Conservation (phyloP, 2,888 invertebrate species). For the Aproaerema taeniolella region DNA sequence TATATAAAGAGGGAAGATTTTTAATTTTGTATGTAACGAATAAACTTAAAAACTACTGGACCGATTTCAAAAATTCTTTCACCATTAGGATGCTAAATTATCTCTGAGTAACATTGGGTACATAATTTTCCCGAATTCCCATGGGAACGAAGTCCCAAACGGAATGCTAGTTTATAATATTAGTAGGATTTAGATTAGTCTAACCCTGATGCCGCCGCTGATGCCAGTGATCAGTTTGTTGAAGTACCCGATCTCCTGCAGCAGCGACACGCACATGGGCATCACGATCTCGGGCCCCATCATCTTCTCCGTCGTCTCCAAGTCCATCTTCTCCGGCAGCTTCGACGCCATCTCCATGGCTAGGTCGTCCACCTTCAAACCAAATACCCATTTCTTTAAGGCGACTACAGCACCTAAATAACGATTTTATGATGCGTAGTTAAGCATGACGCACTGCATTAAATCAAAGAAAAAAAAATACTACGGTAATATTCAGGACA, state of each 20-base stretch:
- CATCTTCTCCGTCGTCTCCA: conserved; percentile 84
- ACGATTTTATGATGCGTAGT: too few relatives aligned
- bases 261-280: conserved; percentile 89
- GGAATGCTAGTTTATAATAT: not conserved
- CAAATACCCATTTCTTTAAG: too few relatives aligned
- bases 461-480: too few relatives aligned
- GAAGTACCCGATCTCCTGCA: conserved; percentile 83
- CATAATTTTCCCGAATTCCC: not conserved
- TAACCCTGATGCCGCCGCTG: conserved; percentile 48
- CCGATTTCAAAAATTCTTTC: too few relatives aligned
- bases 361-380: conserved; percentile 73
- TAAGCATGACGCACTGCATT: too few relatives aligned
- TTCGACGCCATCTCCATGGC: conserved; percentile 84
- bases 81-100: too few relatives aligned
- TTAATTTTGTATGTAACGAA: too few relatives aligned
- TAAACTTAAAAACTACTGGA: too few relatives aligned
- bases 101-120: not conserved
- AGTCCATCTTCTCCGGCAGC: conserved; percentile 85
- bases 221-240: conserved; percentile 54
- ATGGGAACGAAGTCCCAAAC: not conserved
- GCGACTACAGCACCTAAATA: too few relatives aligned
- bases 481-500: too few relatives aligned
- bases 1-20: too few relatives aligned
- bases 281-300: conserved; percentile 83
- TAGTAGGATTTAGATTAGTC: too few relatives aligned